A percentile compares a stretch with the other conserved stretches of the same genome.
Conservation (phyloP, 1,140 invertebrate species). For the Zaprionus davidi region DNA sequence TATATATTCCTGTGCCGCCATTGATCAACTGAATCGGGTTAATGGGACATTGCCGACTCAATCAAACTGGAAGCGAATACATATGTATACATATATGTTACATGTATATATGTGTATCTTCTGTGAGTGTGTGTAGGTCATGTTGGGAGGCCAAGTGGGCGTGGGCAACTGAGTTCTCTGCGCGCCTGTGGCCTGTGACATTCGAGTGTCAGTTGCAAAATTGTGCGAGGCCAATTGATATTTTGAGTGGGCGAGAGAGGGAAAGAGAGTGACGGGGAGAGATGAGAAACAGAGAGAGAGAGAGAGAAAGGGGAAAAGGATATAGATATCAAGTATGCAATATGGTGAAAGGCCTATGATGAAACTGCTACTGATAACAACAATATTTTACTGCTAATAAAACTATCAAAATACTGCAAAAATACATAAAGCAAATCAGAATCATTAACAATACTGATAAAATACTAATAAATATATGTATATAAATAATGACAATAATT, state of each 20-base stretch:
- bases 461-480: background rate
- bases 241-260: background rate
- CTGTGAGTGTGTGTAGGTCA: slow-evolving; percentile 59
- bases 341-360: background rate
- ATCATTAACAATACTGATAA: background rate
- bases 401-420: background rate
- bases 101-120: slow-evolving; percentile 28
- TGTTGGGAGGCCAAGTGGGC: slow-evolving; percentile 23
- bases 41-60: slow-evolving; percentile 32
- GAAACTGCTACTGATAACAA: background rate
- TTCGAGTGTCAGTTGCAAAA: slow-evolving; percentile 8
- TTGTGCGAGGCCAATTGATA: background rate
- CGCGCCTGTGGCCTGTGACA: slow-evolving; percentile 25
- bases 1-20: slow-evolving; percentile 20
- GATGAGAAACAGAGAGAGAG: too few relatives aligned
- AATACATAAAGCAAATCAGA: background rate
- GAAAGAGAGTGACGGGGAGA: too few relatives aligned
- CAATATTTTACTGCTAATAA: background rate
- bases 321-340: background rate
- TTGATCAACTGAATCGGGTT: slow-evolving; percentile 45
- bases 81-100: slow-evolving; percentile 7
- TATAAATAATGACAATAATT: background rate
- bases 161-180: slow-evolving; percentile 17
- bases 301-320: too few relatives aligned
- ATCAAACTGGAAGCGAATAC: slow-evolving; percentile 29